Evolutionary conservation across 1,140 invertebrate species (phyloP).

Genomic region (Heliothis subflexa): DNA sequence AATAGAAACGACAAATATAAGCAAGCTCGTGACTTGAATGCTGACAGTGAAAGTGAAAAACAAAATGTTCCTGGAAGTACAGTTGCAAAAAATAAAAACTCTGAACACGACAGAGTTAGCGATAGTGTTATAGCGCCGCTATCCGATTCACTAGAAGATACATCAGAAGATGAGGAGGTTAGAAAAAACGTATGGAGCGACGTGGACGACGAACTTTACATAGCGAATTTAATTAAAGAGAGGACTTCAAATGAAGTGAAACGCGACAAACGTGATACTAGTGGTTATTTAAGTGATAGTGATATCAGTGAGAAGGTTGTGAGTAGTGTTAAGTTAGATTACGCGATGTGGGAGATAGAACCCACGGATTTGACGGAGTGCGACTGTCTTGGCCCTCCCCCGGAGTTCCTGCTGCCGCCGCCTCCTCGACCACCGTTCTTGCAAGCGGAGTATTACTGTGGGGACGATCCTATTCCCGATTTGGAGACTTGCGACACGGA

Average conservation of each 20-base stretch:
- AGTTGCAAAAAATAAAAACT: slow-evolving; percentile 45
- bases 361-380: slow-evolving; percentile 85
- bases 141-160: slow-evolving; percentile 53
- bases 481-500: slow-evolving; percentile 85
- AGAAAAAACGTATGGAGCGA: slow-evolving; percentile 82
- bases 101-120: slow-evolving; percentile 31
- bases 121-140: slow-evolving; percentile 70
- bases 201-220: slow-evolving; percentile 82
- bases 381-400: slow-evolving; percentile 87
- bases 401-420: slow-evolving; percentile 87
- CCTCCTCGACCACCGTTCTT: slow-evolving; percentile 87
- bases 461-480: slow-evolving; percentile 84
- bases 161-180: slow-evolving; percentile 71
- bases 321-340: slow-evolving; percentile 85
- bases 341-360: slow-evolving; percentile 84
- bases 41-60: slow-evolving; percentile 38
- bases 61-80: slow-evolving; percentile 60
- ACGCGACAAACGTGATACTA: slow-evolving; percentile 81
- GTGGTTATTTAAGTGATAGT: slow-evolving; percentile 79
- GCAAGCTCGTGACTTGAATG: slow-evolving; percentile 45
- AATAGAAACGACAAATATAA: slow-evolving; percentile 42
- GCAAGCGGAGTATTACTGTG: slow-evolving; percentile 84
- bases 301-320: slow-evolving; percentile 82
- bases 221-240: slow-evolving; percentile 77
- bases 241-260: slow-evolving; percentile 81